A percentile compares a stretch with the other conserved stretches of the same genome.
phyloP scores from a whole-genome alignment of 1,140 invertebrate species.

The Heterodera carotae region DNA sequence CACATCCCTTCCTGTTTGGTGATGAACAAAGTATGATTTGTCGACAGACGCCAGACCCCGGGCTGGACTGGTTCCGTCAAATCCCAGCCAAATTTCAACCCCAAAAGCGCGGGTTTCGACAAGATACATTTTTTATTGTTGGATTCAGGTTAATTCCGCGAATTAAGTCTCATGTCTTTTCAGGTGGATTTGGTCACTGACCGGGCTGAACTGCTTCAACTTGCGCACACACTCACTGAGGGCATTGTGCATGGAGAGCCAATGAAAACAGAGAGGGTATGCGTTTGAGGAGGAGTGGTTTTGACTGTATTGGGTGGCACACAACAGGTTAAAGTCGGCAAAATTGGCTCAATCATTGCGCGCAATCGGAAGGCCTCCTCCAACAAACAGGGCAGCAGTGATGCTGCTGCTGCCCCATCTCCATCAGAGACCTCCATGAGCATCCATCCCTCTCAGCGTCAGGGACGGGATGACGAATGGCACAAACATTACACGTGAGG shows the following conservation, averaged over 20 bases:
- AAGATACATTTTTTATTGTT: too few relatives aligned
- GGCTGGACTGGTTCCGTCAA: too few relatives aligned
- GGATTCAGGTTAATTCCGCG: too few relatives aligned
- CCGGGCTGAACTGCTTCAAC: constrained; percentile 43
- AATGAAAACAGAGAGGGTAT: constrained; percentile 31
- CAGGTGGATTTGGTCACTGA: constrained; percentile 36
- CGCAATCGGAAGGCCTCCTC: neutral
- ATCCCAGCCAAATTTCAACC: too few relatives aligned
- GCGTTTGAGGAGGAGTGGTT: neutral
- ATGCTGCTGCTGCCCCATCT: neutral
- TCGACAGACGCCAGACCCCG: too few relatives aligned
- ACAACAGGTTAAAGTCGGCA: neutral
- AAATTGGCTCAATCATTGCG: constrained; percentile 28
- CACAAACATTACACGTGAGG: constrained; percentile 54
- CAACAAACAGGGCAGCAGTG: neutral
- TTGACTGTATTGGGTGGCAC: neutral
- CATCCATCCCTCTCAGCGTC: constrained; percentile 38
- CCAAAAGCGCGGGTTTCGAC: too few relatives aligned
- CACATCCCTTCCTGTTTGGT: constrained; percentile 58
- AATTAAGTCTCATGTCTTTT: too few relatives aligned
- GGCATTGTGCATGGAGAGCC: constrained; percentile 41
- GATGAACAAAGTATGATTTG: constrained; percentile 59
- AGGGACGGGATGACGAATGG: constrained; percentile 56
- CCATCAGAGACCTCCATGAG: too few relatives aligned
- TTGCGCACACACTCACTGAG: constrained; percentile 49